Conservation (phyloP, 1,140 invertebrate genomes). For the Holotrichia oblita region DNA sequence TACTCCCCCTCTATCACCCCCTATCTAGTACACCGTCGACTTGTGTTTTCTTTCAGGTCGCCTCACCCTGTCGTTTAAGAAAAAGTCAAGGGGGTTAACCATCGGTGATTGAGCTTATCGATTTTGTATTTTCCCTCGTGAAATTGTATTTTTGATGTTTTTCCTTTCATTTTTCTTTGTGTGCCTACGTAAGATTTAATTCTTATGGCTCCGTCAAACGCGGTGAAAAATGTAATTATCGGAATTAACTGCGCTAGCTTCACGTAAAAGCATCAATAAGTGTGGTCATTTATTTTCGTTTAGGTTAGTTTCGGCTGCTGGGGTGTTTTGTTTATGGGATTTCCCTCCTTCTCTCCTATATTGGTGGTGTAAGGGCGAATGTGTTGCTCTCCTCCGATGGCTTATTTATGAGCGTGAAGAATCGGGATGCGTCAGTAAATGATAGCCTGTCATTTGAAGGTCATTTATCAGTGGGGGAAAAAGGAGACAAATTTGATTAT, state of each 20-base stretch:
- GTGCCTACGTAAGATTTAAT: too few species aligned
- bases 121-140: not conserved
- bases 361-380: not conserved
- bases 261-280: too few species aligned
- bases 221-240: too few species aligned
- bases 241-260: too few species aligned
- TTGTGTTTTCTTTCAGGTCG: not conserved
- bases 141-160: too few species aligned
- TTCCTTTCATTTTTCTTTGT: too few species aligned
- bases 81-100: not conserved
- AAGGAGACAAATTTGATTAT: too few species aligned
- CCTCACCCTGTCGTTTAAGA: not conserved
- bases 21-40: too few species aligned
- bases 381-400: conserved; percentile 39
- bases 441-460: conserved; percentile 44
- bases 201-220: too few species aligned
- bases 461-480: not conserved
- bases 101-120: not conserved
- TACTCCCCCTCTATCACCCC: too few species aligned
- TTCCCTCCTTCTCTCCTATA: not conserved
- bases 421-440: conserved; percentile 49
- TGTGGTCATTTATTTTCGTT: conserved; percentile 59
- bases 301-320: conserved; percentile 44
- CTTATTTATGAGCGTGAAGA: conserved; percentile 52
- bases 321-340: conserved; percentile 40